Base-by-base conservation (phyloP, 1,140 invertebrate species). In the Anadara kagoshimensis region DNA sequence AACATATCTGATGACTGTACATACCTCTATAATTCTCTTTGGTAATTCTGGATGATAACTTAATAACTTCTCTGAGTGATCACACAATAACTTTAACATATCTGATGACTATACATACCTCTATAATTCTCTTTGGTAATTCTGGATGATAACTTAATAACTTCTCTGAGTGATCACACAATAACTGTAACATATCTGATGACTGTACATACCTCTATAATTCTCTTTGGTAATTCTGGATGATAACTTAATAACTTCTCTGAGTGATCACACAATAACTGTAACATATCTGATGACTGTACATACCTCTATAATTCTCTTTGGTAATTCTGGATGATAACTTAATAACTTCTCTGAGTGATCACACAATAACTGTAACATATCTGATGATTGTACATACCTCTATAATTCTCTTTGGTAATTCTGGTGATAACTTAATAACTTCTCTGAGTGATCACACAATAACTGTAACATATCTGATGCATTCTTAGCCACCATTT, bases 401-500 rank as follows among this genome's bases (percentile, higher is more conserved):
- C 90, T 94, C 91, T 82, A 94, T 91, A 78, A 95, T 94, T 87
- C 92, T 92, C 88, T 92, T 92, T 69, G 94, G 93, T 62, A 97
- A 90, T 69, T 94, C 93, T 1, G 95, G 94, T 95, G 95, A 76
- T 93, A 88, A 72, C 93, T 92, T 65, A 95, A 90, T 24, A 98
- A 90, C 58, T 92, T 89, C 56, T 93, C 91, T 1, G 94, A 93
- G 90, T 96, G 94, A 87, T 97, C 95, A 83, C 94, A 94, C 29
- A 97, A 88, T 58, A 96, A 89, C 57, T 94, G 89, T 58, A 98
- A 89, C 82, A 94, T 93, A 87, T 97, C 95, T 76, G 94, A 94
- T 5, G 95, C 94, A n/a, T 97, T 93, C 90, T 96, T 94, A 43
- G 94, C 95, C 24, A 97, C 94, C 18, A 92, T 93, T 87, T 94